Evolutionary conservation across 1,140 invertebrate genomes (phyloP), one percentile per base, ranked within the genome.

Genomic region (Nasonia giraulti): DNA sequence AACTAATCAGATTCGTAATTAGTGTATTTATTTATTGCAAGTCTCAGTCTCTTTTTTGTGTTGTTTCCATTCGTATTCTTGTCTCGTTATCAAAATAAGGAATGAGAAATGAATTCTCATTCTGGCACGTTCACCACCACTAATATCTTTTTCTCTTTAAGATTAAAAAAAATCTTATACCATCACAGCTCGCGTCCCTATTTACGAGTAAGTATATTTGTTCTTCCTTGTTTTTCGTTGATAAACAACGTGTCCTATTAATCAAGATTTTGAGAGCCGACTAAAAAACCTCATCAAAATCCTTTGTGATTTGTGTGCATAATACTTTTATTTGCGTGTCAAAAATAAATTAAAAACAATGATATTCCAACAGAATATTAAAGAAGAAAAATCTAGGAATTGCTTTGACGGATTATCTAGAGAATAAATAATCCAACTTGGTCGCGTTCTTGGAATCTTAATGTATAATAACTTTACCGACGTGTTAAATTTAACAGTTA

Each of bases 291-390:
- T 82, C 27, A 74, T 33, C 27, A 23, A 68, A 71, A n/a, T 80
- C 71, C 66, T 86, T 83, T 86, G 77, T 83, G 77, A 86, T 83
- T 83, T 86, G 85, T 86, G 85, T 86, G 81, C 81, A 80, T 83
- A 83, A 86, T 82, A 85, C 76, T 69, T 76, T 83, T 75, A 62
- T 77, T 80, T 86, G 85, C 75, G 75, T 83, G 69, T 83, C 47
- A 68, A 86, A 81, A 77, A 69, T 44, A 71, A 37, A 68, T 78
- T 82, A 76, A 74, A 81, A 74, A 73, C 78, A 82, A 85, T 79
- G 73, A 79, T 85, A 85, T 68, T 69, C 23, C 69, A 50, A 75
- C 40, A 20, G 66, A 76, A 76, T 82, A 77, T 62, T 47, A 80
- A 76, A 68, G 31, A 17, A 75, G 33, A 62, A n/a, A 66, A 86